Conservation (phyloP, 37 sponge, comb jelly and placozoan species). For the Hormiphora californensis region DNA sequence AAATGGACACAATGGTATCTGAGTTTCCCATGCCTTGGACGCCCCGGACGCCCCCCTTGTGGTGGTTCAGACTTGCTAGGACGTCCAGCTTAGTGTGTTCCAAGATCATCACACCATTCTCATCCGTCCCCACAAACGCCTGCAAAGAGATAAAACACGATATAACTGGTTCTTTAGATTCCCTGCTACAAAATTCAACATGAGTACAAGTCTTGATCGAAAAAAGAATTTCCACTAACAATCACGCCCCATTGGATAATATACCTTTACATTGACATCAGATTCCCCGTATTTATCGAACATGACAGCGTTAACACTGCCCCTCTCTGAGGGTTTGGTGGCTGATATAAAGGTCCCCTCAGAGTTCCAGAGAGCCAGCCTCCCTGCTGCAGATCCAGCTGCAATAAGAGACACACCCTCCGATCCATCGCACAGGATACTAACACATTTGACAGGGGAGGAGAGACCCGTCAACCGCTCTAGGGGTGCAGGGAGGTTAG, state of each 20-base stretch:
- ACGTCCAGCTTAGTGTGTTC: conserved; percentile 7
- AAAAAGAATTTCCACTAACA: no score
- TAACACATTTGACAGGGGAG: conserved; percentile 42
- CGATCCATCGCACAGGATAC: background rate
- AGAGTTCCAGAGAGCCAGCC: conserved; percentile 22
- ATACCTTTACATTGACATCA: no score
- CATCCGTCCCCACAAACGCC: conserved; percentile 34
- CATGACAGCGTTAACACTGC: conserved; percentile 22
- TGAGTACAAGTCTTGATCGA: no score
- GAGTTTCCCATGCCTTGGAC: background rate
- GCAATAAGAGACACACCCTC: background rate
- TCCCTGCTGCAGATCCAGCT: conserved; percentile 21
- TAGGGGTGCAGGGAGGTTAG: background rate
- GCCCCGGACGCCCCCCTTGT: background rate
- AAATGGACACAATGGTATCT: background rate
- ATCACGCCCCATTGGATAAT: no score
- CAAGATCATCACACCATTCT: conserved; percentile 8
- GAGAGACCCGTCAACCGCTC: background rate
- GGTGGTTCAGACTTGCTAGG: conserved; percentile 8
- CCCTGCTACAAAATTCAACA: no score
- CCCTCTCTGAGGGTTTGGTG: background rate
- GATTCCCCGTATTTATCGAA: no score
- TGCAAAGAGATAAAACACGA: background rate
- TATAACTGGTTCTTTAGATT: no score
- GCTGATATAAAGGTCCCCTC: background rate